Conservation (phyloP, 2,113 vertebrate species). For the Hirundichthys speculiger region DNA sequence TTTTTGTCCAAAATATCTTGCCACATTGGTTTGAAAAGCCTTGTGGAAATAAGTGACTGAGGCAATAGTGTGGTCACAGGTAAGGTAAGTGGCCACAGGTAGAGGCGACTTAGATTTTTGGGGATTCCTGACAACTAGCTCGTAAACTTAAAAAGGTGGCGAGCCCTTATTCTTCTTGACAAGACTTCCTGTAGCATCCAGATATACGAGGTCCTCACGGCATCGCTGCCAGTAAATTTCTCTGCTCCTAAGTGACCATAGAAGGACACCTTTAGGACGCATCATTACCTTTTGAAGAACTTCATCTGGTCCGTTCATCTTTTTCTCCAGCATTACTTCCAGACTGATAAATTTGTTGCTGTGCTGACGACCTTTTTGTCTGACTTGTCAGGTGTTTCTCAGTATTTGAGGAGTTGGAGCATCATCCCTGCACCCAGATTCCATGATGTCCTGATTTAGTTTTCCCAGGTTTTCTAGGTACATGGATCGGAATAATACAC, state of each 20-base stretch:
- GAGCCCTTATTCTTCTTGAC: background rate
- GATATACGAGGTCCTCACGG: background rate
- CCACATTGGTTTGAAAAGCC: background rate
- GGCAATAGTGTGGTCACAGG: background rate
- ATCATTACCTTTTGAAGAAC: background rate
- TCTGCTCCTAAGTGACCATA: background rate
- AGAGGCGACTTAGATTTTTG: background rate
- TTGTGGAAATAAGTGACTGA: background rate
- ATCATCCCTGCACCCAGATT: background rate
- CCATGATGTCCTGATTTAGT: background rate
- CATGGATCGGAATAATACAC: background rate
- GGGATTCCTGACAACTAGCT: background rate
- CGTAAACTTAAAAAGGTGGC: background rate
- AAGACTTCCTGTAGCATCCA: background rate
- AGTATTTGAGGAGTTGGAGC: background rate
- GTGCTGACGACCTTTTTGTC: background rate
- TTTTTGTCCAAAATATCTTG: background rate
- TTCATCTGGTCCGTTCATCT: background rate
- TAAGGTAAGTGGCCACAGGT: background rate
- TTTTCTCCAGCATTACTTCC: background rate
- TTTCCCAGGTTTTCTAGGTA: background rate
- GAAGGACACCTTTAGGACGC: background rate
- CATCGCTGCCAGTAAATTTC: background rate
- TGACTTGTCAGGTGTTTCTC: background rate
- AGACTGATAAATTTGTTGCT: background rate